These are phyloP conservation scores for Rhagium mordax DNA, from an alignment of 2,888 invertebrate species.

Conservation along the genomic window DNA sequence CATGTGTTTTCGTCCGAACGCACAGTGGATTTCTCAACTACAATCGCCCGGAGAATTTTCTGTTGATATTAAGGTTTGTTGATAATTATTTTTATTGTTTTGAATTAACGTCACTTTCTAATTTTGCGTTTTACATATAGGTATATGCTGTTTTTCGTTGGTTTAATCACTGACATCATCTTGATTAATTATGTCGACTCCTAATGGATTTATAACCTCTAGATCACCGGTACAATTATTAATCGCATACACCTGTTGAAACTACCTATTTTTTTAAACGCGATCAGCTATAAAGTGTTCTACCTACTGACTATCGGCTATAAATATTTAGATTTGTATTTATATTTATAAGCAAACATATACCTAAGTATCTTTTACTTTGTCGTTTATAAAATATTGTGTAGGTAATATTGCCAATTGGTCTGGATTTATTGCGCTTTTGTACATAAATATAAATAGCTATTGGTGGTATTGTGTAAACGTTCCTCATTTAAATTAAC, in stretches of 20 bases:
- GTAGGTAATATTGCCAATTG: too few species aligned
- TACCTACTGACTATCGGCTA: neutral
- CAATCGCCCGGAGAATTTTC: neutral
- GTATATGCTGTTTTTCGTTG: neutral
- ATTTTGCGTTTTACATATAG: neutral
- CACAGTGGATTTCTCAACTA: constrained; percentile 27
- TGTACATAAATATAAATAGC: neutral
- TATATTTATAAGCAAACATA: neutral
- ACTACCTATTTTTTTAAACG: neutral
- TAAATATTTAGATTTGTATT: neutral
- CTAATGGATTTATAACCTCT: constrained; percentile 13
- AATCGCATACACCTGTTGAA: constrained; percentile 24
- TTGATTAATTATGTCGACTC: neutral
- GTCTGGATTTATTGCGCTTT: too few species aligned
- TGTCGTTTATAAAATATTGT: too few species aligned
- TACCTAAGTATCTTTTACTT: neutral
- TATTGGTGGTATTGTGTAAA: neutral
- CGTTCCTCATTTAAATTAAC: neutral
- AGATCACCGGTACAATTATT: neutral
- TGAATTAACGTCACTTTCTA: neutral
- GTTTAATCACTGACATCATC: neutral
- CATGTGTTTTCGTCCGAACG: constrained; percentile 26
- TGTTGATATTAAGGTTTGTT: constrained; percentile 28
- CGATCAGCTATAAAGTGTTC: neutral
- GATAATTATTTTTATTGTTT: neutral